Base-by-base conservation (phyloP, 2,797 vertebrate species). In the Champsocephalus gunnari region DNA sequence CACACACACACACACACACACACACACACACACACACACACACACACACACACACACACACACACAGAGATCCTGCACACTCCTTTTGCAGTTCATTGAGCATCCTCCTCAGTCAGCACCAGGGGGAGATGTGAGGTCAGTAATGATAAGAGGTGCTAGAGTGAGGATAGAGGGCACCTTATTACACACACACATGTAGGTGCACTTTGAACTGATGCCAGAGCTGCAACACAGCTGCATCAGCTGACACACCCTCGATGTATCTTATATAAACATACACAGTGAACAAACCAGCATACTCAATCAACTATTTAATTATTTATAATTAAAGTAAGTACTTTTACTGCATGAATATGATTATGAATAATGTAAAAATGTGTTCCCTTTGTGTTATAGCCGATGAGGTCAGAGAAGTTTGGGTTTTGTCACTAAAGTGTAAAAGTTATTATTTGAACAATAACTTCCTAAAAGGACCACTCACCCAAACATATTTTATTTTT, bases 111-210 rank as follows among this genome's bases (percentile, higher is more conserved):
- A 76, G 80, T 89, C 82, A 90, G 89, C 92, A 90, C 88, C 87
- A 88, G 88, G 83, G 90, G 90, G 90, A 88, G 89, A 84, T 77
- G 80, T 77, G 75, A 89, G 86, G 89, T 87, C 86, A 77, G 73
- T 77, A 81, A 80, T 81, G 75, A 84, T 80, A 64, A 77, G 78
- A 83, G 77, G 76, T 61, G 66, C 75, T 77, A 49, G 78, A 81
- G 82, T 65, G 66, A 56, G 76, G 60, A 76, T 48, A 45, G 44
- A 66, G 43, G 62, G 41, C 44, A 58, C 54, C 58, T 82, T 69
- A 71, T 71, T 66, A 74, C 57, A 50, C 66, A 44, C 51, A 48
- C 51, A 48, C 17, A 62, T 74, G 71, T 66, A 66, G 61, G 58
- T 50, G 70, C 70, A 79, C 73, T 72, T 71, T 85, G 63, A 82